Base-by-base conservation (phyloP, 1,140 invertebrate species). In the Drosophila parabipectinata region DNA sequence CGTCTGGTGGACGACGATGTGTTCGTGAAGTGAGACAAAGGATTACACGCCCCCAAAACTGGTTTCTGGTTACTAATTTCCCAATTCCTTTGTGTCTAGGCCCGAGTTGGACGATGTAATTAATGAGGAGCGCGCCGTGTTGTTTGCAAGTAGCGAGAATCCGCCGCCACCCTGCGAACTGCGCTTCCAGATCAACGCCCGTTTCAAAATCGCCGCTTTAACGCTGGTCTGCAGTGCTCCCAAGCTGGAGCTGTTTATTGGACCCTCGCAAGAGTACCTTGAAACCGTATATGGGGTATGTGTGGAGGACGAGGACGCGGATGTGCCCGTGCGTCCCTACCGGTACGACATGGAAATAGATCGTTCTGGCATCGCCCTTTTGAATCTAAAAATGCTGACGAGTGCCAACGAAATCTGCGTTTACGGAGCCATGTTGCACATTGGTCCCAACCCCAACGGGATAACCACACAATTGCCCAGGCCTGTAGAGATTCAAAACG, bases 271-370 rank as follows among this genome's bases (percentile, higher is more conserved):
- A 62, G 90, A 91, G 56, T 91, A 91, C 52, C 53, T 71, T 12
- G 78, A 91, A 57, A 91, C 90, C 5, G 61, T 87, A 9, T 79
- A 90, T 41, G 90, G 90, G 4, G 41, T 32, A 7, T n/a, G 54
- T 6, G 12, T 90, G 2, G 83, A 90, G 12, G 87, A 90, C 14
- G 84, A 91, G 12, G 80, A 84, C 10, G 57, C 45, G 3, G 75
- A 89, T 53, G 37, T 79, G 10, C 64, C 76, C 0, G 80, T 85
- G 3, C 52, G 68, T 30, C 75, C 77, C 1, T 91, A 90, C 63
- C 82, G 90, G 5, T 91, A 90, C 10, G 90, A 91, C 59, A 57
- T 90, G n/a, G 81, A 90, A 77, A 87, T 91, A 6, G 73, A 90
- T 47, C 87, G 80, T 18, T 91, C 90, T 0, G 88, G 90, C 9